Evolutionary conservation across 2,113 vertebrate genomes (phyloP).

Genomic region (Poicephalus gulielmi): DNA sequence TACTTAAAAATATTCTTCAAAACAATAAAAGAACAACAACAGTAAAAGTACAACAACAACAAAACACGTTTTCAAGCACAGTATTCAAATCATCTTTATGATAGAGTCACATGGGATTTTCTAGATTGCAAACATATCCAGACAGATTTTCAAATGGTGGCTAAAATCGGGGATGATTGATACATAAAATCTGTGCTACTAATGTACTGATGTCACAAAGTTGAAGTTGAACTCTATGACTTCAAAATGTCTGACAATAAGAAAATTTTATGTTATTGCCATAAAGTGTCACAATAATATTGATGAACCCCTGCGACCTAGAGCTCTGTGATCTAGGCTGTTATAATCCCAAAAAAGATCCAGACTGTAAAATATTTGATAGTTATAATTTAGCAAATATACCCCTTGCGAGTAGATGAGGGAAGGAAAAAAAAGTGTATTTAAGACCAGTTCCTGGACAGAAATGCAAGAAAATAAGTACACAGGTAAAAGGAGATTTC

Average conservation of each 20-base stretch:
- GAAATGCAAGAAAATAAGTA: neutral
- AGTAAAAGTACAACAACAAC: neutral
- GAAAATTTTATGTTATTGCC: neutral
- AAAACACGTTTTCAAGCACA: neutral
- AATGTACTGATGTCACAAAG: neutral
- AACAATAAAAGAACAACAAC: neutral
- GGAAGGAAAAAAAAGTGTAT: neutral
- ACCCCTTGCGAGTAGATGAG: neutral
- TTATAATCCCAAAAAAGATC: neutral
- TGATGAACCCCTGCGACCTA: neutral
- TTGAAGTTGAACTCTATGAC: neutral
- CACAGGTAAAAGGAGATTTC: neutral
- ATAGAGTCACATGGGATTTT: neutral
- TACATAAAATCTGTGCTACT: neutral
- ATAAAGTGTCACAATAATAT: neutral
- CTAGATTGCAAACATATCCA: neutral
- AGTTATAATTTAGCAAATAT: neutral
- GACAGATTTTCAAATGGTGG: neutral
- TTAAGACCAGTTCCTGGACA: neutral
- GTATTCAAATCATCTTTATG: neutral
- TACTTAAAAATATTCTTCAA: neutral
- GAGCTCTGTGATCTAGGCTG: neutral
- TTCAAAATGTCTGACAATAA: neutral
- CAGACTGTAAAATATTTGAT: accelerated
- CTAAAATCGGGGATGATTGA: neutral